Evolutionary conservation across 2,113 vertebrate species (phyloP).

Genomic region (Echinops telfairi): DNA sequence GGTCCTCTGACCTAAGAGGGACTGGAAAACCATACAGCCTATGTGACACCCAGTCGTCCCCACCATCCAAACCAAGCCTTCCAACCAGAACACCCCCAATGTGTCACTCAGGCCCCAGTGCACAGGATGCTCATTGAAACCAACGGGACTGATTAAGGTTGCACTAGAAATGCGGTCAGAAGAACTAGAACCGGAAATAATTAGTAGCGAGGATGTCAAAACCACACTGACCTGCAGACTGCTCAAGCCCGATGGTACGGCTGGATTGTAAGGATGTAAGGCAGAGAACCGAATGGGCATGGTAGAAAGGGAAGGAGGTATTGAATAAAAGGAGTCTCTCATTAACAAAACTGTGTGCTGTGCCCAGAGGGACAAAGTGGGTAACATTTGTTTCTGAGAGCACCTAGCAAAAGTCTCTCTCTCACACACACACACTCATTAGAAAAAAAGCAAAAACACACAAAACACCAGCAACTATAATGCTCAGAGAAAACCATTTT

Average conservation of each 20-base stretch:
- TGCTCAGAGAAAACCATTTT: background rate
- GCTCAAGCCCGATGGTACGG: background rate
- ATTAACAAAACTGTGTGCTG: background rate
- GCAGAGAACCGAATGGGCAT: background rate
- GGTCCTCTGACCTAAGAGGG: background rate
- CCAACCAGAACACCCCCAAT: background rate
- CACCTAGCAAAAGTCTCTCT: background rate
- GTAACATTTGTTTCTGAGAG: background rate
- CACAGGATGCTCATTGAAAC: background rate
- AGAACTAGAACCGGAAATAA: constrained; percentile 19
- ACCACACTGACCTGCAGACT: background rate
- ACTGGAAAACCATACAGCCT: background rate
- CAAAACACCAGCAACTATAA: background rate
- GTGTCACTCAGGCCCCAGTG: background rate
- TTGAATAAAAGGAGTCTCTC: background rate
- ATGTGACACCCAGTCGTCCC: background rate
- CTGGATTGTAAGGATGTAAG: background rate
- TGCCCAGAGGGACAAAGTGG: background rate
- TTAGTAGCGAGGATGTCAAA: background rate
- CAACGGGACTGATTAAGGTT: constrained; percentile 55
- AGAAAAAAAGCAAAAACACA: background rate
- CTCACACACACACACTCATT: background rate
- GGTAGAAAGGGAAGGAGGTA: background rate
- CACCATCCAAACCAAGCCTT: background rate
- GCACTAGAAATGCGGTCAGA: constrained; percentile 36